A percentile compares a stretch with the other conserved stretches of the same genome.
Conservation (phyloP, 1,140 invertebrate genomes). For the Goniozus legneri region DNA sequence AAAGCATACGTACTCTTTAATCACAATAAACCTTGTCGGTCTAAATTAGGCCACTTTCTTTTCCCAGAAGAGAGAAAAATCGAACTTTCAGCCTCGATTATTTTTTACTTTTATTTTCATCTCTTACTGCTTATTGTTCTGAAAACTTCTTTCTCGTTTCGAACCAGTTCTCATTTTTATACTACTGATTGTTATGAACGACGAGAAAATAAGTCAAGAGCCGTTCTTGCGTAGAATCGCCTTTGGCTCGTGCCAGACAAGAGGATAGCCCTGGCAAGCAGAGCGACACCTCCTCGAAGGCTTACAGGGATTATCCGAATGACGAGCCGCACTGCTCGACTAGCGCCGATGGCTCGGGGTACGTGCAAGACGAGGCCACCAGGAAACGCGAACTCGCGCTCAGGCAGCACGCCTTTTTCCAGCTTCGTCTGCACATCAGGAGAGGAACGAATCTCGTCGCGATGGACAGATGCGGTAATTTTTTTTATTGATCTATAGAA, state of each 20-base stretch:
- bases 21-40: too few species aligned
- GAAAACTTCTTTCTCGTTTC: too few species aligned
- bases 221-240: slow-evolving; percentile 39
- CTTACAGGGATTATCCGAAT: slow-evolving; percentile 3
- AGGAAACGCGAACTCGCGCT: slow-evolving; percentile 67
- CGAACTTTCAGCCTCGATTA: too few species aligned
- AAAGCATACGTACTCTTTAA: too few species aligned
- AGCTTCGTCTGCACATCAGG: slow-evolving; percentile 82
- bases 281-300: slow-evolving; percentile 30
- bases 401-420: slow-evolving; percentile 84
- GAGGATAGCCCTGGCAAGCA: slow-evolving; percentile 34
- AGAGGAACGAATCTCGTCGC: slow-evolving; percentile 85
- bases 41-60: too few species aligned
- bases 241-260: slow-evolving; percentile 25
- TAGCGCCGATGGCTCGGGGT: slow-evolving; percentile 36
- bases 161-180: too few species aligned
- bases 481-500: neutral
- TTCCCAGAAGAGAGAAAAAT: too few species aligned
- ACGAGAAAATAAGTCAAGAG: too few species aligned
- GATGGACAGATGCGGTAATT: slow-evolving; percentile 90
- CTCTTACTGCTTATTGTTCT: too few species aligned
- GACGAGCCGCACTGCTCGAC: neutral
- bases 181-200: too few species aligned
- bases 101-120: too few species aligned
- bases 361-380: slow-evolving; percentile 59